Conservation (phyloP, 2,797 vertebrate species). For the Poeciliopsis paucimaculata region DNA sequence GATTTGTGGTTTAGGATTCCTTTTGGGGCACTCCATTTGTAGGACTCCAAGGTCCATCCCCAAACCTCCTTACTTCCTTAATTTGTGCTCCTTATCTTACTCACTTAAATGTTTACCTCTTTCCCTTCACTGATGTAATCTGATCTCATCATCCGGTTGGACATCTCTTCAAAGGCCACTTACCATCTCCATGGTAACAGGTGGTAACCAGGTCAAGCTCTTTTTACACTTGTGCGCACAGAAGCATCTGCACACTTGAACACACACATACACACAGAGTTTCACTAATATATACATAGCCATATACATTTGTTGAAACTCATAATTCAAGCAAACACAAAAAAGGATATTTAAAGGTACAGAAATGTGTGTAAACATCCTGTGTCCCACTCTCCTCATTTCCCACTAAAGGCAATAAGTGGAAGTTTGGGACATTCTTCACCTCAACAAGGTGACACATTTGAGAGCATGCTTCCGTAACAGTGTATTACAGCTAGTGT, state of each 20-base stretch:
- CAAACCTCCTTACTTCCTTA: neutral
- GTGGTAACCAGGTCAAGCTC: slow-evolving; percentile 57
- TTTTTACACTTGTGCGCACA: slow-evolving; percentile 14
- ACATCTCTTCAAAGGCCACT: slow-evolving; percentile 65
- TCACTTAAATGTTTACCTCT: slow-evolving; percentile 43
- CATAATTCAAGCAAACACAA: slow-evolving; percentile 5
- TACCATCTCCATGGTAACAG: slow-evolving; percentile 64
- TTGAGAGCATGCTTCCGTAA: slow-evolving; percentile 65
- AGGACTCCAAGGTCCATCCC: slow-evolving; percentile 13
- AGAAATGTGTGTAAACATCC: slow-evolving; percentile 39
- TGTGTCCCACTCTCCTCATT: slow-evolving; percentile 1
- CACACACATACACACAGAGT: neutral
- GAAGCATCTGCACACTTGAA: neutral
- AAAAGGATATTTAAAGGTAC: slow-evolving; percentile 24
- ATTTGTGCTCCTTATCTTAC: slow-evolving; percentile 30
- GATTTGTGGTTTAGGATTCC: slow-evolving; percentile 23
- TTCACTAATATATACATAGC: neutral
- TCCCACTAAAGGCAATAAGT: slow-evolving; percentile 38
- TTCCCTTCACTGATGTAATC: slow-evolving; percentile 62
- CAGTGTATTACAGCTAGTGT: slow-evolving; percentile 50
- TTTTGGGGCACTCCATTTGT: slow-evolving; percentile 43
- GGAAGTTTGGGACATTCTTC: slow-evolving; percentile 55
- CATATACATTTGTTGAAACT: slow-evolving; percentile 1
- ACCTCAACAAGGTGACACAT: slow-evolving; percentile 69
- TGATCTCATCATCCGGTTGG: slow-evolving; percentile 63